phyloP scores from a whole-genome alignment of 2,113 vertebrate genomes.

The Ascaphus truei region DNA sequence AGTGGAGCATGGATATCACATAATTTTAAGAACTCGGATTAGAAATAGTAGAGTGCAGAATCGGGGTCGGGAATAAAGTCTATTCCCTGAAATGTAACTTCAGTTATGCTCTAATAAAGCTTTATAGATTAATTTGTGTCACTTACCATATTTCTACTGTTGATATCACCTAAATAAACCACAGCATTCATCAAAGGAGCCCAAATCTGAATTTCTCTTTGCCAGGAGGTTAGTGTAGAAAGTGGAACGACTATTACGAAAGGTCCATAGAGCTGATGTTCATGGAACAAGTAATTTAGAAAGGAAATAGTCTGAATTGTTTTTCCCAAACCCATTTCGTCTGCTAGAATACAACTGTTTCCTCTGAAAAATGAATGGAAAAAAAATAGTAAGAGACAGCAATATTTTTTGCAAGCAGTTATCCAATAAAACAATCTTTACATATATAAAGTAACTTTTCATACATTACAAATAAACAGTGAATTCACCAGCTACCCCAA shows the following conservation, averaged over 20 bases:
- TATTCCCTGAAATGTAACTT: no score
- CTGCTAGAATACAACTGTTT: slow-evolving; percentile 95
- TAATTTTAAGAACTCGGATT: no score
- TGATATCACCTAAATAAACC: slow-evolving; percentile 93
- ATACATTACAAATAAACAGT: no score
- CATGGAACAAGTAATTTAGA: slow-evolving; percentile 89
- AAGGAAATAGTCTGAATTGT: slow-evolving; percentile 97
- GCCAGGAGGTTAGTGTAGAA: slow-evolving; percentile 96
- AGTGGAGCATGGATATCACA: no score
- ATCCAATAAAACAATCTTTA: background rate
- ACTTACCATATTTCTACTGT: slow-evolving; percentile 93
- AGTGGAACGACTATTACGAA: slow-evolving; percentile 93
- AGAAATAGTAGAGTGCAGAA: no score
- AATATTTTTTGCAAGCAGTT: no score
- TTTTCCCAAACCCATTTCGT: slow-evolving; percentile 98
- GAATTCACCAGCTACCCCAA: no score
- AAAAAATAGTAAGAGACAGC: no score
- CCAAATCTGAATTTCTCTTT: slow-evolving; percentile 93
- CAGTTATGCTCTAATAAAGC: no score
- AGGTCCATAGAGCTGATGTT: slow-evolving; percentile 91
- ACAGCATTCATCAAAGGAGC: slow-evolving; percentile 93
- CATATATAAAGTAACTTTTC: no score
- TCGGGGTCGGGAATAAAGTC: no score
- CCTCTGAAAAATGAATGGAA: slow-evolving; percentile 62
- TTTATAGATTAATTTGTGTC: background rate